Conservation (phyloP, 2,888 invertebrate species). For the Protodeltote pygarga region DNA sequence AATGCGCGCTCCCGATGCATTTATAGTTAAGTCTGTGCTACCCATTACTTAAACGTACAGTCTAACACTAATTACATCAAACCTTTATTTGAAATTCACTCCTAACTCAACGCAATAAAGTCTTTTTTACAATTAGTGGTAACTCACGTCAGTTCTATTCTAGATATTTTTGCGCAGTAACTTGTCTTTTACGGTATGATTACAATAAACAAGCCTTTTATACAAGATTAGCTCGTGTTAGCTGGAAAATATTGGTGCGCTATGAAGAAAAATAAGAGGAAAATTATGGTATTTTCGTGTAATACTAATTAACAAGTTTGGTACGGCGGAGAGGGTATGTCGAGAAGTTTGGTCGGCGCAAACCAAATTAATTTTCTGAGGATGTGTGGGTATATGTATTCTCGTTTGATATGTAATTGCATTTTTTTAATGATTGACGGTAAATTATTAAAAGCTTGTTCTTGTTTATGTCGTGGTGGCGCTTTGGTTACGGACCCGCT, state of each 20-base stretch:
- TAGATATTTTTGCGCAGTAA: conserved; percentile 30
- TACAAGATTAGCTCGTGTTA: conserved; percentile 38
- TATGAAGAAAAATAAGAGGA: conserved; percentile 3
- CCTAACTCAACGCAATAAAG: conserved; percentile 6
- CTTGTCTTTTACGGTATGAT: conserved; percentile 49
- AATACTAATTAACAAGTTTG: conserved; percentile 6
- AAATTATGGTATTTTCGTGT: conserved; percentile 6
- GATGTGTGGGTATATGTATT: too few species aligned
- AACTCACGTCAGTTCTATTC: conserved; percentile 1
- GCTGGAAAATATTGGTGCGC: conserved; percentile 19
- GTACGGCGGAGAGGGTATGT: too few species aligned
- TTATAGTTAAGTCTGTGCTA: conserved; percentile 6
- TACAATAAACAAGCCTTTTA: conserved; percentile 53
- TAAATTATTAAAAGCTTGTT: too few species aligned
- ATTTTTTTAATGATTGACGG: too few species aligned
- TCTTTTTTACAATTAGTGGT: background rate
- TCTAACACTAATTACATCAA: conserved; percentile 26
- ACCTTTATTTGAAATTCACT: conserved; percentile 1
- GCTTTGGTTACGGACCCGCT: too few species aligned
- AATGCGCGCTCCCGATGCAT: conserved; percentile 16
- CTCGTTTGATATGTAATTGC: too few species aligned
- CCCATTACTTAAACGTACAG: conserved; percentile 11
- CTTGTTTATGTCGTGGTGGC: too few species aligned
- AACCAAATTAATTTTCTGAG: too few species aligned
- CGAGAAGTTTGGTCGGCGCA: too few species aligned